Conservation (phyloP, 2,888 invertebrate genomes). For the Synanthedon tipuliformis region DNA sequence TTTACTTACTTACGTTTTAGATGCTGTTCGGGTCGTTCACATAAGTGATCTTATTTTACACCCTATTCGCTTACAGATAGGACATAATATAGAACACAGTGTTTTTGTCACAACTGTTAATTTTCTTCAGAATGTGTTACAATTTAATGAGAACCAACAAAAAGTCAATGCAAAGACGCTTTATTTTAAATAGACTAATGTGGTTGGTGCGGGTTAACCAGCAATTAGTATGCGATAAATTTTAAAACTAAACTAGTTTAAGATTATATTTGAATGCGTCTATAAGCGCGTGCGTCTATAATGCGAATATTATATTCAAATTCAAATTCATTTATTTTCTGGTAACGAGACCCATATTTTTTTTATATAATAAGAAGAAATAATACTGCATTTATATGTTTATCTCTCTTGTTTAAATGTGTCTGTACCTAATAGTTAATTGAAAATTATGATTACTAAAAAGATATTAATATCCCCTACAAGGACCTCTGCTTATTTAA, state of each 20-base stretch:
- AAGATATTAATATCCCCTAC: too few relatives aligned
- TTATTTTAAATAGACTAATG: slow-evolving; percentile 40
- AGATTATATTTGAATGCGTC: slow-evolving; percentile 3
- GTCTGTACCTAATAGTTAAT: too few relatives aligned
- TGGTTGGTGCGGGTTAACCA: slow-evolving; percentile 36
- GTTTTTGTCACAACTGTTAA: slow-evolving; percentile 8
- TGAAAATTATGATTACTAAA: too few relatives aligned
- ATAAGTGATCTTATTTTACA: not conserved
- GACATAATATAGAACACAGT: slow-evolving; percentile 1
- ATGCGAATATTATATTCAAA: too few relatives aligned
- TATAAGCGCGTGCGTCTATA: too few relatives aligned
- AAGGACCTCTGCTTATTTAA: not conserved
- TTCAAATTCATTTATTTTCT: too few relatives aligned
- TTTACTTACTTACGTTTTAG: slow-evolving; percentile 29
- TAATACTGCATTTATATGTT: too few relatives aligned
- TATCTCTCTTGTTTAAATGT: too few relatives aligned
- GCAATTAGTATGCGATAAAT: too few relatives aligned
- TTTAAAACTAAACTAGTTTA: slow-evolving; percentile 3
- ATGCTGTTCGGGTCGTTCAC: slow-evolving; percentile 17
- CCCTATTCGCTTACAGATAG: not conserved
- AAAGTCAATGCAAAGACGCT: slow-evolving; percentile 33
- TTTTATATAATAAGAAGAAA: not conserved
- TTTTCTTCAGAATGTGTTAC: slow-evolving; percentile 28
- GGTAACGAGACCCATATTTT: too few relatives aligned
- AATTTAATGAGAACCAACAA: slow-evolving; percentile 48